Conservation (phyloP, 2,113 vertebrate genomes). For the Ochotona curzoniae region DNA sequence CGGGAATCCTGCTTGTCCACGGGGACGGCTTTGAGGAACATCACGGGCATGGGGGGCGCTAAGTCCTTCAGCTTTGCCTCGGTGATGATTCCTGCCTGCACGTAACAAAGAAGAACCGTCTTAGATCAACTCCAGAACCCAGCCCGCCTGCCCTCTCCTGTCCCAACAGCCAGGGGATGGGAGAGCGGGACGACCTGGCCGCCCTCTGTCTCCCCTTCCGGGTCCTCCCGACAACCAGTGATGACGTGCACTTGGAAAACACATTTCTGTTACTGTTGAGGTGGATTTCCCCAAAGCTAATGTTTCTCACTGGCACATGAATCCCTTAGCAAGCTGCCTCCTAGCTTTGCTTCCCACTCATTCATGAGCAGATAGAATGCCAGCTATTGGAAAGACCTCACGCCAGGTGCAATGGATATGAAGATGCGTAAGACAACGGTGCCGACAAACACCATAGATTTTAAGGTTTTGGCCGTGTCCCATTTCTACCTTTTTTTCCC, state of each 20-base stretch:
- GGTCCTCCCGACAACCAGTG: accelerated
- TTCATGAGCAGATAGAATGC: neutral
- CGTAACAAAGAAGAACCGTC: neutral
- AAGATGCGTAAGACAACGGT: neutral
- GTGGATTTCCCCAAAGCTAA: neutral
- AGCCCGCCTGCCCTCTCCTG: neutral
- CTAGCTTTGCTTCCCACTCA: neutral
- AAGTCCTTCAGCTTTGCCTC: conserved; percentile 95
- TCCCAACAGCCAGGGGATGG: neutral
- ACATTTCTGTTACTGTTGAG: neutral
- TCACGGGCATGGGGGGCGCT: conserved; percentile 92
- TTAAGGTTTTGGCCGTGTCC: neutral
- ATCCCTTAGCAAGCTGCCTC: neutral
- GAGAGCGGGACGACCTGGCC: neutral
- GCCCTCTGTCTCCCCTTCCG: neutral
- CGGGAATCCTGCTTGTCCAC: conserved; percentile 91
- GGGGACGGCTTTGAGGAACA: conserved; percentile 93
- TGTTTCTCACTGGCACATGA: neutral
- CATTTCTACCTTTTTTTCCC: conserved; percentile 10
- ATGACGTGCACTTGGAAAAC: neutral
- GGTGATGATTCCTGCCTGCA: conserved; percentile 89
- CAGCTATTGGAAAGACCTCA: neutral
- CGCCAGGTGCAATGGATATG: neutral
- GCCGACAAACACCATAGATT: neutral
- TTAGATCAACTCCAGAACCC: neutral